These are phyloP conservation scores for Drosophila saltans DNA, from an alignment of 1,140 invertebrate genomes.

Conservation along the genomic window DNA sequence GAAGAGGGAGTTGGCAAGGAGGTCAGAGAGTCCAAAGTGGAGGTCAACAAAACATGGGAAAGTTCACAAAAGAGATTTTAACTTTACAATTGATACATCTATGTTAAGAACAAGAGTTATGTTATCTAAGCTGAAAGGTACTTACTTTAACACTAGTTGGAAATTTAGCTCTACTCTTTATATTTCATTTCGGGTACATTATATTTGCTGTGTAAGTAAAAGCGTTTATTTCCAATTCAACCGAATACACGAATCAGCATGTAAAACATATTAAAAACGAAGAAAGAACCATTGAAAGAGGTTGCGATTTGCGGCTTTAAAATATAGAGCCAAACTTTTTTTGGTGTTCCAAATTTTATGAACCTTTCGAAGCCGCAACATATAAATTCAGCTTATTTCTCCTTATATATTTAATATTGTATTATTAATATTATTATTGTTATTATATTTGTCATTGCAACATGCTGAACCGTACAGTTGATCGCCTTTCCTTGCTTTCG, in stretches of 20 bases:
- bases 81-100: background rate
- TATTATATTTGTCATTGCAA: too few relatives aligned
- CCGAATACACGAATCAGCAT: too few relatives aligned
- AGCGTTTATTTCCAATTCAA: too few relatives aligned
- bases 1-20: background rate
- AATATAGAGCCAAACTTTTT: background rate
- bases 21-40: background rate
- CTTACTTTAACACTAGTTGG: background rate
- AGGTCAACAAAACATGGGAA: conserved; percentile 11
- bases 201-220: background rate
- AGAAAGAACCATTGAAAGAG: too few relatives aligned
- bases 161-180: background rate
- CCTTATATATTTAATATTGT: too few relatives aligned
- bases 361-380: too few relatives aligned
- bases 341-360: too few relatives aligned
- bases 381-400: too few relatives aligned
- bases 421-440: too few relatives aligned
- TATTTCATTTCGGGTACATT: background rate
- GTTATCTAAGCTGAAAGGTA: background rate
- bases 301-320: background rate
- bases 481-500: background rate
- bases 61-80: conserved; percentile 4
- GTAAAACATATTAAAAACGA: too few relatives aligned
- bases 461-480: too few relatives aligned
- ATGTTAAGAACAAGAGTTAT: background rate